Evolutionary conservation across 2,113 vertebrate species (phyloP), one percentile per base, ranked within the genome.

Genomic region (Vulpes lagopus): DNA sequence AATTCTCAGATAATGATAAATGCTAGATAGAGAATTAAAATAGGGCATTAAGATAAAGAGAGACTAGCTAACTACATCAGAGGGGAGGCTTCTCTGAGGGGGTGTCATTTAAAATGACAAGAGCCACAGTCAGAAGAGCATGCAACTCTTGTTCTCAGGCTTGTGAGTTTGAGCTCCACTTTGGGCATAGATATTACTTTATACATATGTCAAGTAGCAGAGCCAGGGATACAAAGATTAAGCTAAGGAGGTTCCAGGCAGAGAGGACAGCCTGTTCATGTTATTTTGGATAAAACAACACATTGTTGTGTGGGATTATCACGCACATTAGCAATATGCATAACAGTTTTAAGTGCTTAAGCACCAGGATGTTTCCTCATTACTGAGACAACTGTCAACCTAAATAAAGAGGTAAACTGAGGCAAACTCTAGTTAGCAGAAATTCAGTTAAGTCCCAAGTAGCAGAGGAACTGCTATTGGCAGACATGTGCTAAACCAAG

Each of bases 401-500:
- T 51, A 71, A 59, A 60, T 30, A 22, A 80, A 81, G 16, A 69
- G 35, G 43, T 43, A 74, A 27, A 76, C 59, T 27, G 49, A 90
- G 59, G 49, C n/a, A 49, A 65, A 20, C 27, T 25, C 2, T 16
- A 74, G 49, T n/a, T 5, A 20, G 17, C 23, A 62, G 78, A 55
- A 43, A 57, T 8, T 2, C 20, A 9, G n/a, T 57, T 23, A 38
- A 43, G 6, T n/a, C 0, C 5, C 53, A n/a, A 78, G 43, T 8
- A 43, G 84, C 65, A 32, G 35, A 20, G 53, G 4, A 27, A 27
- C 8, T 5, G 51, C 27, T 5, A 12, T 4, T 38, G 43, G 57
- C 43, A 30, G 19, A 17, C 1, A 16, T 14, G 0, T 23, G 62
- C 27, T 8, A 2, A 6, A 57, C 10, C 27, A 3, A 57, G 73